Base-by-base conservation (phyloP, 2,888 invertebrate genomes). In the Keiferia lycopersicella region DNA sequence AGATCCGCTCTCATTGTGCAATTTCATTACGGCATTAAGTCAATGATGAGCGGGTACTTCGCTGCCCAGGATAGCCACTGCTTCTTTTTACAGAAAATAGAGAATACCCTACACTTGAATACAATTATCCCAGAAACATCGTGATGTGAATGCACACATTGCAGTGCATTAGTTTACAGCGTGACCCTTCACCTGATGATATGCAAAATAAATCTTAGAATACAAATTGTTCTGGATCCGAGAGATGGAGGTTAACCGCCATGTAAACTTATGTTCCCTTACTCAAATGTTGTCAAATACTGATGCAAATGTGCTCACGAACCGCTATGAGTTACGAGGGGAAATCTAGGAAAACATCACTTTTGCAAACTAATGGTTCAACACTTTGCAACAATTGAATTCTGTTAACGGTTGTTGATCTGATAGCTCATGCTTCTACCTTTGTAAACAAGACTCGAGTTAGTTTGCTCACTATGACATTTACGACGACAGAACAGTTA, bases 1-100 rank as follows among this genome's bases (percentile, higher is more conserved):
- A 76, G 76, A 80, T 82, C 76, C 76, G 76, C 81, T 78, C 79
- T 75, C 79, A 81, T 82, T 84, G 78, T 80, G 80, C 76, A 82
- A 82, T 84, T 84, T 82, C 77, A 81, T 82, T 82, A 79, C 73
- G 67, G 80, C 76, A 83, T 83, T 81, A 81, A 81, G 76, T 77
- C 81, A 84, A 84, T 82, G 82, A 84, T 83, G 79, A 81, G 74
- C 74, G 69, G 71, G 73, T 73, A 70, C 69, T 67, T 69, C 64
- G 56, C 65, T 66, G 66, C 48, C 61, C 51, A 62, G 20, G 45
- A 59, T 59, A 39, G 60, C 45, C 26, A 8, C n/a, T 6, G 48
- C 20, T 45, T 45, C 60, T 48, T 45, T 60, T 45, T 45, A 45
- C 22, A 14, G 20, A 39, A 30, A 57, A 16, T 12, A 16, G 12